Evolutionary conservation across 2,113 vertebrate species (phyloP).

Genomic region (Rhipidura dahli): DNA sequence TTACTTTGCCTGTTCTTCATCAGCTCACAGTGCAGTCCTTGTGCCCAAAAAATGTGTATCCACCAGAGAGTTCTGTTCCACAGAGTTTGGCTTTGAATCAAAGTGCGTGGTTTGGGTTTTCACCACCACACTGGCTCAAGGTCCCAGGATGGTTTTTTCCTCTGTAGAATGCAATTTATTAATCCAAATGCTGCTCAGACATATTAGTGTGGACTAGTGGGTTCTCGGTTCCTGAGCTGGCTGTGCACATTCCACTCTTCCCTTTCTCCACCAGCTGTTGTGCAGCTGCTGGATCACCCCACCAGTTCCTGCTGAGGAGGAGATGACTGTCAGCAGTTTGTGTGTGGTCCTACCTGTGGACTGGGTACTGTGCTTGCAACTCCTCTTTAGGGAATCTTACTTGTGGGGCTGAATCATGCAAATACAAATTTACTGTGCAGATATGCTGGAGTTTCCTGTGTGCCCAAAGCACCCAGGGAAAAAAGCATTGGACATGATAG

Average conservation of each 20-base stretch:
- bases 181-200: neutral
- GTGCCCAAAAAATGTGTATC: neutral
- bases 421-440: neutral
- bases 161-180: neutral
- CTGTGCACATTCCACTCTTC: neutral
- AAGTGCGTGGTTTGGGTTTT: neutral
- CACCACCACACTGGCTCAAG: neutral
- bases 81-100: neutral
- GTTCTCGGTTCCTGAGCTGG: neutral
- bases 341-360: neutral
- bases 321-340: neutral
- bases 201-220: neutral
- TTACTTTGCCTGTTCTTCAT: neutral
- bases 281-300: neutral
- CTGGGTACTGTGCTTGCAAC: neutral
- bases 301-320: neutral
- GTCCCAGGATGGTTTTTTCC: neutral
- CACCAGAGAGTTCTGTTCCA: neutral
- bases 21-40: neutral
- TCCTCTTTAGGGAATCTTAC: neutral
- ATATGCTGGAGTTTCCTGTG: fast-evolving
- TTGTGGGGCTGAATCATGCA: neutral
- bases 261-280: neutral
- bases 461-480: neutral
- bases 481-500: neutral